A percentile compares a stretch with the other conserved stretches of the same genome.
Conservation (phyloP, 2,113 vertebrate species). For the Phoenicopterus ruber region DNA sequence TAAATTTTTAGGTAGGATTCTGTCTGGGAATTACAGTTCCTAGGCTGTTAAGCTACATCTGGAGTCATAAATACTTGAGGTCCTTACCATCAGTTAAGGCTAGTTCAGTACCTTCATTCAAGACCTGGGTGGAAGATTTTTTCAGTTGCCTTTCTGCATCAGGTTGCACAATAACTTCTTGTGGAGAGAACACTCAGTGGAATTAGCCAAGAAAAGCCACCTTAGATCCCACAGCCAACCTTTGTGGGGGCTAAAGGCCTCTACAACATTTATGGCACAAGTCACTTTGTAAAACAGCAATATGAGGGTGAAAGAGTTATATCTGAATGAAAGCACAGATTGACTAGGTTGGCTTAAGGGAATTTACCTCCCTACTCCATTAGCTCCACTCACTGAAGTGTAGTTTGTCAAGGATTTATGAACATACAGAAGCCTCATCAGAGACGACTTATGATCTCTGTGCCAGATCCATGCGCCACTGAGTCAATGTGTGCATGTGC, state of each 20-base stretch:
- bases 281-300: not conserved
- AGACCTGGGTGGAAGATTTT: not conserved
- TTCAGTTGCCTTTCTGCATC: not conserved
- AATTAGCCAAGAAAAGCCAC: not conserved
- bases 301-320: not conserved
- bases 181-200: not conserved
- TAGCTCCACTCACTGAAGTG: not conserved
- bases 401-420: slow-evolving; percentile 25
- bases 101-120: not conserved
- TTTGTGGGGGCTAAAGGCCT: rapidly evolving
- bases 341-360: not conserved
- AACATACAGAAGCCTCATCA: slow-evolving; percentile 7
- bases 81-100: rapidly evolving
- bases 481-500: not conserved
- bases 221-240: not conserved
- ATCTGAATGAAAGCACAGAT: not conserved
- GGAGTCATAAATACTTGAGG: not conserved
- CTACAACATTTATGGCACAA: not conserved
- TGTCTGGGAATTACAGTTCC: not conserved
- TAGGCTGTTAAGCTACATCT: not conserved
- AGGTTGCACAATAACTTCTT: not conserved
- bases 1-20: not conserved
- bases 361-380: not conserved
- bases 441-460: not conserved
- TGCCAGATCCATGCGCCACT: not conserved